phyloP scores from a whole-genome alignment of 2,797 vertebrate genomes.

The Ciconia nigra region DNA sequence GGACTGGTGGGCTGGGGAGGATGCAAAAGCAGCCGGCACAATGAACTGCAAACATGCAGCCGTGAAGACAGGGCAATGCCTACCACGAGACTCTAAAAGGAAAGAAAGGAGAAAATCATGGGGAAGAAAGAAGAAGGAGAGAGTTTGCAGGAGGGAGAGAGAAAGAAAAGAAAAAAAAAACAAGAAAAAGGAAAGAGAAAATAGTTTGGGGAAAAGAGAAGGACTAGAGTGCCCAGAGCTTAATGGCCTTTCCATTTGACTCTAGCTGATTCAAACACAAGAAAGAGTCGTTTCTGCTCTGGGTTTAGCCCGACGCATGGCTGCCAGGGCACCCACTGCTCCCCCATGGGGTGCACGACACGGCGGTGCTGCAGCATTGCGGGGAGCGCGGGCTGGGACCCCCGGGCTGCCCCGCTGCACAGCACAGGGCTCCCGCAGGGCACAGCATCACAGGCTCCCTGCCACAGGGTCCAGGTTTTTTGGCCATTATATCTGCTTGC shows the following conservation, averaged over 20 bases:
- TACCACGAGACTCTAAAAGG: background rate
- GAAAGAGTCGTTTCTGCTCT: background rate
- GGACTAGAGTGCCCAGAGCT: background rate
- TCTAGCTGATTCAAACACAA: background rate
- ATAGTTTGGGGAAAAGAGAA: background rate
- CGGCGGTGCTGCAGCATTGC: background rate
- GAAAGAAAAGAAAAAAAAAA: background rate
- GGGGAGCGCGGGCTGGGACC: fast-evolving
- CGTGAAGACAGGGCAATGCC: background rate
- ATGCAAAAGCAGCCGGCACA: background rate
- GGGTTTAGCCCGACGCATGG: background rate
- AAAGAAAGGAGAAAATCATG: background rate
- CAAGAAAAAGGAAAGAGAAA: background rate
- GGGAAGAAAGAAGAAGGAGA: background rate
- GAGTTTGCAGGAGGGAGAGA: background rate
- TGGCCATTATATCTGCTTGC: background rate
- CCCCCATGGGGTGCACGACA: background rate
- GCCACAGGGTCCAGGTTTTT: background rate
- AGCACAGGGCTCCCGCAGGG: background rate
- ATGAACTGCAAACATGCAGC: background rate
- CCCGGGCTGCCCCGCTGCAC: background rate
- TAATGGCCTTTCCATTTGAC: background rate
- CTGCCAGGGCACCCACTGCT: background rate
- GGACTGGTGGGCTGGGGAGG: background rate
- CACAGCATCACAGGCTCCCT: background rate